phyloP scores from a whole-genome alignment of 2,888 invertebrate species.

The Agrochola circellaris region DNA sequence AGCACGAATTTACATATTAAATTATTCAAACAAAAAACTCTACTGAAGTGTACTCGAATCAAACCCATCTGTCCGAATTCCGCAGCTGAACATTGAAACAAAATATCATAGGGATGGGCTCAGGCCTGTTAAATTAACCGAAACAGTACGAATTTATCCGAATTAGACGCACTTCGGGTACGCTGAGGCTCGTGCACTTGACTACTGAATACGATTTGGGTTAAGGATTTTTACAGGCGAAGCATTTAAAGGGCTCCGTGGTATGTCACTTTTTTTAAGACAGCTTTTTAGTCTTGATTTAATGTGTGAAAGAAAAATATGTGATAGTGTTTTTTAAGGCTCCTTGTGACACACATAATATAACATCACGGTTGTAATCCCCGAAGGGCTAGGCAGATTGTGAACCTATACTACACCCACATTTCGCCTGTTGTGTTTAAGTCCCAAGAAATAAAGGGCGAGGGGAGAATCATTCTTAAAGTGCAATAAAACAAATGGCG shows the following conservation, averaged over 20 bases:
- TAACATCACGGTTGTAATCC: no score
- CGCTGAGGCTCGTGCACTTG: constrained; percentile 57
- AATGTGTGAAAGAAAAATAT: background rate
- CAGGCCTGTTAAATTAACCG: constrained; percentile 75
- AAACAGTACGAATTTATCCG: constrained; percentile 72
- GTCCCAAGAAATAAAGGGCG: no score
- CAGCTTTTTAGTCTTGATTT: background rate
- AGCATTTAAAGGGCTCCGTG: background rate
- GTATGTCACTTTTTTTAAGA: background rate
- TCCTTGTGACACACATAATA: no score
- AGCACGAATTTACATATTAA: constrained; percentile 27
- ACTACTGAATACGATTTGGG: constrained; percentile 62
- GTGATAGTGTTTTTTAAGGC: no score
- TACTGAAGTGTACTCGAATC: constrained; percentile 51
- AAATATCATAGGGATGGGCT: constrained; percentile 60
- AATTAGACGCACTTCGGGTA: constrained; percentile 70
- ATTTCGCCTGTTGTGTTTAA: no score
- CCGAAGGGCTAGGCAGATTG: no score
- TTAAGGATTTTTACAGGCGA: constrained; percentile 30
- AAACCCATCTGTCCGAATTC: constrained; percentile 49
- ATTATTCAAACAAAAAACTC: constrained; percentile 54
- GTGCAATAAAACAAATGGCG: background rate
- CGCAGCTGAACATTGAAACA: constrained; percentile 53
- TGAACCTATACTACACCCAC: no score
- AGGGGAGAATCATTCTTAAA: no score